Conservation (phyloP, 2,113 vertebrate species). For the Tychaedon coryphoeus region DNA sequence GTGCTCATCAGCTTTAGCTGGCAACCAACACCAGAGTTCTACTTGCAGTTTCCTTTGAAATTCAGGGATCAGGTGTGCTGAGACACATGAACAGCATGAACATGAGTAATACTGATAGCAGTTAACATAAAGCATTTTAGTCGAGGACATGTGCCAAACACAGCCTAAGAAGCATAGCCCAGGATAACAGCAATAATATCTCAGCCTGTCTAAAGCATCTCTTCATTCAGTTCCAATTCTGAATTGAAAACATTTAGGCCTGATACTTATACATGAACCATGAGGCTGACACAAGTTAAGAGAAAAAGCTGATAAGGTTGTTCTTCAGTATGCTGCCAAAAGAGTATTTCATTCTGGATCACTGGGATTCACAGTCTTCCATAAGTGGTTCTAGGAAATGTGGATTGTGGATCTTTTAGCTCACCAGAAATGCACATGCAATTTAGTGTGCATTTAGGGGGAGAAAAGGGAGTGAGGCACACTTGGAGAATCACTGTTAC, state of each 20-base stretch:
- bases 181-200: neutral
- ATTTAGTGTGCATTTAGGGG: neutral
- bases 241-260: neutral
- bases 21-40: neutral
- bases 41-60: neutral
- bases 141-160: rapidly evolving
- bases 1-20: neutral
- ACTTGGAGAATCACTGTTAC: neutral
- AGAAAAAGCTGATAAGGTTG: neutral
- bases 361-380: neutral
- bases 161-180: neutral
- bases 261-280: neutral
- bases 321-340: neutral
- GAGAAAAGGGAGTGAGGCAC: neutral
- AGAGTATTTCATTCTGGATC: neutral
- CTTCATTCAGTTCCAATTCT: neutral
- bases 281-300: neutral
- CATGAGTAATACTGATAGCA: neutral
- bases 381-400: neutral
- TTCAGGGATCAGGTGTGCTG: neutral
- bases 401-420: neutral
- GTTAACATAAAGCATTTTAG: neutral
- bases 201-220: neutral
- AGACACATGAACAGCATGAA: neutral
- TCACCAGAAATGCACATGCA: neutral